These are phyloP conservation scores for Drosophila anomelani DNA, from an alignment of 2,888 invertebrate species.

Conservation along the genomic window DNA sequence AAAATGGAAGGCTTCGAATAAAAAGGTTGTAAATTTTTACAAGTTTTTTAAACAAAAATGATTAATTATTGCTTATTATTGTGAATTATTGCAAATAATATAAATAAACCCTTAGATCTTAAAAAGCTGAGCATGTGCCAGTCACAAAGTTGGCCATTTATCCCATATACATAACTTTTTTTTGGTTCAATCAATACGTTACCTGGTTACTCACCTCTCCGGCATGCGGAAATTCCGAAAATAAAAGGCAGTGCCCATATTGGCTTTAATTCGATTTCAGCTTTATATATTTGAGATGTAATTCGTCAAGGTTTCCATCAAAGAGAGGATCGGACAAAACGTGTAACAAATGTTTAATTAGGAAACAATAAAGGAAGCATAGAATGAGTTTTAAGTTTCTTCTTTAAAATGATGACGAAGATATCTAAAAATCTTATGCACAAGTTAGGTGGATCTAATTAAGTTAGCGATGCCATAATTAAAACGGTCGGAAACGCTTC, in stretches of 20 bases:
- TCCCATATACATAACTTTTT: neutral
- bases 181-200: constrained; percentile 4
- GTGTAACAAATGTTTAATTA: neutral
- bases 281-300: constrained; percentile 8
- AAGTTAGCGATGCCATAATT: constrained; percentile 21
- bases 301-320: neutral
- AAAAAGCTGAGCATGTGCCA: no score
- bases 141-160: no score
- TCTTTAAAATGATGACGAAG: neutral
- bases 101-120: no score
- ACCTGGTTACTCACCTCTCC: constrained; percentile 19
- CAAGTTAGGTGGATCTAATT: constrained; percentile 25
- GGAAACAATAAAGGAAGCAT: neutral
- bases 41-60: no score
- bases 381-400: neutral
- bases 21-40: no score
- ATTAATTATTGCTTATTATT: no score
- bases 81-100: no score
- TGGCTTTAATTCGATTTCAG: neutral
- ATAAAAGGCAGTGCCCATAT: constrained; percentile 20
- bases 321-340: neutral
- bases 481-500: constrained; percentile 23
- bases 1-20: no score
- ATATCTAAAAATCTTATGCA: neutral
- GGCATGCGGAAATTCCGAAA: constrained; percentile 42